A percentile compares a stretch with the other conserved stretches of the same genome.
Conservation (phyloP, 2,888 invertebrate species). For the Adelphocoris suturalis region DNA sequence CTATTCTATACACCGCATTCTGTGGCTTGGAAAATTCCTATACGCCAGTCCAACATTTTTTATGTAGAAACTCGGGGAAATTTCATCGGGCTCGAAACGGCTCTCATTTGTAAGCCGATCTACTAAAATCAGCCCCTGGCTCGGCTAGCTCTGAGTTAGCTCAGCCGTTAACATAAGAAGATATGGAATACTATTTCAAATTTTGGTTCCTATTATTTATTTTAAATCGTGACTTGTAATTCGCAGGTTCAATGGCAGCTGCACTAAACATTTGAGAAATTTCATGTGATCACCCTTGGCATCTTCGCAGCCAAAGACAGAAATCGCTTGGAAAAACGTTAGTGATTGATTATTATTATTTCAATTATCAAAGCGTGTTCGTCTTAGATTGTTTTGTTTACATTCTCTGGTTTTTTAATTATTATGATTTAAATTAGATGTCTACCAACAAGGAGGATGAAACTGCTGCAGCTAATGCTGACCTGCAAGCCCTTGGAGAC, state of each 20-base stretch:
- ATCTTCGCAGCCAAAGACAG: not conserved
- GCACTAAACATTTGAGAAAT: not conserved
- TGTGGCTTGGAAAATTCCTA: too few relatives aligned
- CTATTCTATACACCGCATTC: too few relatives aligned
- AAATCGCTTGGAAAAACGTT: not conserved
- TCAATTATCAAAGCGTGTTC: not conserved
- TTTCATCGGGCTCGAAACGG: too few relatives aligned
- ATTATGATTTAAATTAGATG: constrained; percentile 28
- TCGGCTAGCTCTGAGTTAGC: too few relatives aligned
- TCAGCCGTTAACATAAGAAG: too few relatives aligned
- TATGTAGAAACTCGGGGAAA: too few relatives aligned
- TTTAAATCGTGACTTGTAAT: too few relatives aligned
- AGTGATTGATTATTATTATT: not conserved
- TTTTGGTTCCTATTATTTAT: too few relatives aligned
- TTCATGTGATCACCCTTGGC: constrained; percentile 6
- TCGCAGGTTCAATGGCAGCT: not conserved
- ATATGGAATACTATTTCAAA: too few relatives aligned
- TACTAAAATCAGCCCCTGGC: too few relatives aligned
- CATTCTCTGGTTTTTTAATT: not conserved
- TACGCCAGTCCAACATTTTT: too few relatives aligned
- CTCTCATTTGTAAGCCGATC: too few relatives aligned
- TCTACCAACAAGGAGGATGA: constrained; percentile 50
- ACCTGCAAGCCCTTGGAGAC: constrained; percentile 55
- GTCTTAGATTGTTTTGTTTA: not conserved
- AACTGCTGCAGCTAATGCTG: constrained; percentile 57